These are phyloP conservation scores for Melieria omissa DNA, from an alignment of 2,888 invertebrate species.

Conservation along the genomic window DNA sequence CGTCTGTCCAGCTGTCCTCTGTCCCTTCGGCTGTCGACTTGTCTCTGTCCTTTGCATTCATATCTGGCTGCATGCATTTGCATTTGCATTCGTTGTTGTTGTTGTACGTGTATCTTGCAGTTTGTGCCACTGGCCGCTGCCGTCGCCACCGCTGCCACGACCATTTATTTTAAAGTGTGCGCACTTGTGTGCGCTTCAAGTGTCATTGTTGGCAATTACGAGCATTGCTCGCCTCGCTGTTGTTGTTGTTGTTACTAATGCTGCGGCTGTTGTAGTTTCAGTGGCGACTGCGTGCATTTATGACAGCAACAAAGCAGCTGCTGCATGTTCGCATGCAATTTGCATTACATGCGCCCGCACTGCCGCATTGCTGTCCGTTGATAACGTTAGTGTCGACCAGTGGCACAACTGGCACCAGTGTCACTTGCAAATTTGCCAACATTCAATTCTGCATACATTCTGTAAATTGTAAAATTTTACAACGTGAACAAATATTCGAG, in stretches of 20 bases:
- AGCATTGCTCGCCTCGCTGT: background rate
- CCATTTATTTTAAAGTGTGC: background rate
- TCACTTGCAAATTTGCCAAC: too few species aligned
- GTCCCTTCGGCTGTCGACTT: background rate
- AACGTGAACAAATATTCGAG: too few species aligned
- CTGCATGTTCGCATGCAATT: too few species aligned
- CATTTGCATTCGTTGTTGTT: background rate
- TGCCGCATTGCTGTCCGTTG: too few species aligned
- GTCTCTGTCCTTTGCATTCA: background rate
- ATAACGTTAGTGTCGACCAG: too few species aligned
- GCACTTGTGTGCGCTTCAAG: background rate
- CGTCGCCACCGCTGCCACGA: background rate
- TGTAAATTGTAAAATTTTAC: too few species aligned
- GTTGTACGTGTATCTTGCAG: background rate
- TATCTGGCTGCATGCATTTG: conserved; percentile 11
- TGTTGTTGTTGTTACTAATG: background rate
- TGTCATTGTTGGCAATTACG: conserved; percentile 7
- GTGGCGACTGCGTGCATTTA: conserved; percentile 1
- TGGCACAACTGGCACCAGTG: too few species aligned
- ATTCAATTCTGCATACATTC: too few species aligned
- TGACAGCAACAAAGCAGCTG: conserved; percentile 15
- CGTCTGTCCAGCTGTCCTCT: conserved; percentile 10
- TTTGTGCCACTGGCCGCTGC: too few species aligned
- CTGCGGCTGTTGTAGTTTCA: conserved; percentile 16
- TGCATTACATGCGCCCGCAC: too few species aligned